Evolutionary conservation across 2,113 vertebrate species (phyloP).

Genomic region (Dromiciops gliroides): DNA sequence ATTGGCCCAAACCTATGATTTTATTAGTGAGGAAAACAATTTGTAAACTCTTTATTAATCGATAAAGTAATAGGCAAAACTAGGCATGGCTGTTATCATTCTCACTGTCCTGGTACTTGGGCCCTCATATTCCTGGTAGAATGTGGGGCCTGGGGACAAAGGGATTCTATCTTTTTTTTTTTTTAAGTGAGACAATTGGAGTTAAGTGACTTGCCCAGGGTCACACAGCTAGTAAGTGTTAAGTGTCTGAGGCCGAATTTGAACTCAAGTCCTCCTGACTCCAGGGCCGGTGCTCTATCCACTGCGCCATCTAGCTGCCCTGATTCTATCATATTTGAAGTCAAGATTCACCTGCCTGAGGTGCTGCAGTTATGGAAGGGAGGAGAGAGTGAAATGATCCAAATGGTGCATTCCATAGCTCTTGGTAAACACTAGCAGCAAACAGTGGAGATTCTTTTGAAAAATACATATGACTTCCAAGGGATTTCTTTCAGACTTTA

Average conservation of each 20-base stretch:
- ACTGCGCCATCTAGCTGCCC: no score
- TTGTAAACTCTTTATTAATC: not conserved
- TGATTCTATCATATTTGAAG: not conserved
- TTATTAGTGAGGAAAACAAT: not conserved
- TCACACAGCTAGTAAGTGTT: no score
- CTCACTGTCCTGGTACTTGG: not conserved
- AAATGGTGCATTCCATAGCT: not conserved
- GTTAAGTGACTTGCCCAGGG: no score
- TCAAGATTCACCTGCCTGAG: not conserved
- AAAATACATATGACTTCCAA: not conserved
- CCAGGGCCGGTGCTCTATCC: no score
- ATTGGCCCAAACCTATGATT: not conserved
- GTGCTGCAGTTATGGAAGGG: not conserved
- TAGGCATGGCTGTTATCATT: not conserved
- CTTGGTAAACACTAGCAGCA: not conserved
- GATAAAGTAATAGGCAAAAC: not conserved
- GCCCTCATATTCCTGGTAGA: not conserved
- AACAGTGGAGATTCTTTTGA: not conserved
- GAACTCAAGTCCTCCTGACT: no score
- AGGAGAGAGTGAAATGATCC: not conserved
- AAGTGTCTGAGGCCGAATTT: no score
- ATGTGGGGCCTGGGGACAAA: not conserved
- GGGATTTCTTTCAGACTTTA: not conserved
- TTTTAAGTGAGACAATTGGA: no score
- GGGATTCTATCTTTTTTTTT: no score